Base-by-base conservation (phyloP, 2,888 invertebrate genomes). In the Campoplex nolae region DNA sequence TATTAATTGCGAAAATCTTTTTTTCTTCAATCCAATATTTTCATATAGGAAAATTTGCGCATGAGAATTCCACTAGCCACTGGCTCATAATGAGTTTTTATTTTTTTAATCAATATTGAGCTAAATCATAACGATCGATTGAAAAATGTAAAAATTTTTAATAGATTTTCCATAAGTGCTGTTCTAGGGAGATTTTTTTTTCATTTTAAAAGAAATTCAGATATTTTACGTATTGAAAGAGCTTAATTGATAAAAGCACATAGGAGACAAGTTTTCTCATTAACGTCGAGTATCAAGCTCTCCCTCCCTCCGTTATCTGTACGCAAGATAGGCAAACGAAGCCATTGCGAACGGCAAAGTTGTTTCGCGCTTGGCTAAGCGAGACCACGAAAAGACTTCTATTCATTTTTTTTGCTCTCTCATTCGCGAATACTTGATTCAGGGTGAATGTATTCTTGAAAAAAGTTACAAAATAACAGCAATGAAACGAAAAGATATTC, bases 341-440 rank as follows among this genome's bases (percentile, higher is more conserved):
- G 88, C 87, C 88, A 54, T 65, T 85, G 89, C 88, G 90, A 91
- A 90, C 90, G 89, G 90, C 90, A 84, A 86, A 89, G 90, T 92
- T 91, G 91, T 92, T 93, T 93, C 91, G 91, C 89, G 92, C 91
- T 91, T 90, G 89, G 88, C 91, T 89, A 90, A 93, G 91, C 91
- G 91, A 90, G 87, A 92, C 93, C 79, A 62, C 74, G 56, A 32
- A 67, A 68, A 77, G 67, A 79, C 74, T 86, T 86, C 23, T 23
- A 23, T 23, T 23, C 48, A 80, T 80, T 83, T 76, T 42, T 23
- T 28, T 35, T 62, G 73, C 28, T 23, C 23, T 23, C 23, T 35
- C 54, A 73, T 75, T 77, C 70, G 48, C n/a, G 51, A 51, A 70
- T 35, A 56, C 76, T 35, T 67, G 62, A 75, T 77, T 56, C 8